A percentile compares a stretch with the other conserved stretches of the same genome.
phyloP scores from a whole-genome alignment of 2,797 vertebrate species.

The Sebastes nivosus region DNA sequence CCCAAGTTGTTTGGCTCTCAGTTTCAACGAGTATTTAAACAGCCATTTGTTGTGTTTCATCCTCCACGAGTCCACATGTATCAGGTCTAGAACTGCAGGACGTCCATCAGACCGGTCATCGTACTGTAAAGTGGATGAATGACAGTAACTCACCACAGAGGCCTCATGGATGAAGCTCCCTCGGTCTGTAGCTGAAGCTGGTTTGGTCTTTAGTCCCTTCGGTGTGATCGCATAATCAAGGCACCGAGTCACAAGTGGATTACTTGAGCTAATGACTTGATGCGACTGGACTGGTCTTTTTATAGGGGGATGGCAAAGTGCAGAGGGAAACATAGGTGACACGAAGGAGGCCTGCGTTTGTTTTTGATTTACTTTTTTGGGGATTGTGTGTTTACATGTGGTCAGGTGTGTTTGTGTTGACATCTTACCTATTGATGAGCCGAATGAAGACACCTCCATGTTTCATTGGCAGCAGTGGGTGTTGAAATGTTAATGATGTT shows the following conservation, averaged over 20 bases:
- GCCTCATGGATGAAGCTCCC: slow-evolving; percentile 31
- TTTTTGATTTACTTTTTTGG: not conserved
- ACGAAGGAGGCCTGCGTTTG: not conserved
- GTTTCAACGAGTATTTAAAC: slow-evolving; percentile 40
- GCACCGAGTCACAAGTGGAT: slow-evolving; percentile 74
- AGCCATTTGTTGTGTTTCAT: slow-evolving; percentile 57
- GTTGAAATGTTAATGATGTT: not conserved
- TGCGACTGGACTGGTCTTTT: slow-evolving; percentile 67
- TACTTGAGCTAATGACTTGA: slow-evolving; percentile 81
- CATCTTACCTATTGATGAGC: not conserved
- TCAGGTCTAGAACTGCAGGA: slow-evolving; percentile 25
- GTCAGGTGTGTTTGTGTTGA: not conserved
- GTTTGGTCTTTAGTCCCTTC: slow-evolving; percentile 60
- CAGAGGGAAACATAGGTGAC: slow-evolving; percentile 1
- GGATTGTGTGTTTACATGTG: not conserved
- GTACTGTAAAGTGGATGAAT: not conserved
- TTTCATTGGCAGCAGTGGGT: not conserved
- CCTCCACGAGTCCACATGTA: slow-evolving; percentile 35
- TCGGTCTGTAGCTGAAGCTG: slow-evolving; percentile 20
- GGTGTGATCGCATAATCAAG: slow-evolving; percentile 62
- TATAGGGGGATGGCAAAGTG: slow-evolving; percentile 45
- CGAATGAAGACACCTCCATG: not conserved
- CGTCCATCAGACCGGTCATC: slow-evolving; percentile 15
- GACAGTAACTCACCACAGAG: slow-evolving; percentile 12
- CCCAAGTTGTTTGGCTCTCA: slow-evolving; percentile 35